Conservation (phyloP, 2,113 vertebrate genomes). For the Vombatus ursinus region DNA sequence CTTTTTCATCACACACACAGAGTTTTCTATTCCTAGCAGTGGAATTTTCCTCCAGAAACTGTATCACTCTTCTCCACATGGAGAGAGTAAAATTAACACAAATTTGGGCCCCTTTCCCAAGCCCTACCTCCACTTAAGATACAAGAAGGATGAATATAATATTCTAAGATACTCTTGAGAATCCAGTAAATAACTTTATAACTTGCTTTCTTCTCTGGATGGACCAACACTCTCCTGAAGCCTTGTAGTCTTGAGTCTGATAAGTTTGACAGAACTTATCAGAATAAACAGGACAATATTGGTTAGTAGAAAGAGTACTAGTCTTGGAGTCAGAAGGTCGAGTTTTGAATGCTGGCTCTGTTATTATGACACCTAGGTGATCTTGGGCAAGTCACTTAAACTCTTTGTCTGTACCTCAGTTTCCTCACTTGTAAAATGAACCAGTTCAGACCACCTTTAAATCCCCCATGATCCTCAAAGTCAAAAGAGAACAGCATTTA, state of each 20-base stretch:
- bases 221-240: background rate
- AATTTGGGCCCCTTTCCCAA: background rate
- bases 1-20: background rate
- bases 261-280: background rate
- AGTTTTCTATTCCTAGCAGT: background rate
- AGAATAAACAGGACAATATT: background rate
- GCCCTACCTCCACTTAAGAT: background rate
- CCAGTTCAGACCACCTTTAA: background rate
- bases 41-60: background rate
- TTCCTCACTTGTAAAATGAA: background rate
- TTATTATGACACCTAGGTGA: background rate
- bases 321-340: background rate
- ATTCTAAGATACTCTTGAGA: background rate
- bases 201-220: background rate
- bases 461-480: background rate
- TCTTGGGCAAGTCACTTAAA: background rate
- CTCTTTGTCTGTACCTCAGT: background rate
- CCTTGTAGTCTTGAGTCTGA: background rate
- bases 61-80: background rate
- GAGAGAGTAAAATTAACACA: background rate
- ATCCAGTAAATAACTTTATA: background rate
- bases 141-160: background rate
- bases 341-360: background rate
- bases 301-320: background rate
- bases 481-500: background rate